Evolutionary conservation across 1,140 invertebrate species (phyloP).

Genomic region (Neodiprion virginianus): DNA sequence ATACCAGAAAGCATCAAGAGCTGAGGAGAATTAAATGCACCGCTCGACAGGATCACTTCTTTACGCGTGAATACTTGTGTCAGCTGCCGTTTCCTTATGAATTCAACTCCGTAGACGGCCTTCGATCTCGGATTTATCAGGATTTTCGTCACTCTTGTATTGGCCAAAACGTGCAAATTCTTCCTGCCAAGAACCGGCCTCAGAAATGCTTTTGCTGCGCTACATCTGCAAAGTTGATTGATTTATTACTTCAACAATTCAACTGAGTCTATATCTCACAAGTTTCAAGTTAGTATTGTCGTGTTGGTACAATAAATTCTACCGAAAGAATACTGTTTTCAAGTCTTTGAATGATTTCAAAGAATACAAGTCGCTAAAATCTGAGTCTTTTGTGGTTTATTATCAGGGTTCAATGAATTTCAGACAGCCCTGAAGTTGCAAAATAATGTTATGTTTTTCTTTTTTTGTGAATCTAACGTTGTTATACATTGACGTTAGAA

Average conservation of each 20-base stretch:
- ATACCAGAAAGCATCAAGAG: constrained; percentile 83
- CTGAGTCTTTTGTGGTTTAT: too few relatives aligned
- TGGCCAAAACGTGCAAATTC: constrained; percentile 71
- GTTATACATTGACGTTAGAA: too few relatives aligned
- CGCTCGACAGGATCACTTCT: constrained; percentile 76
- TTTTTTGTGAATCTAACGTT: too few relatives aligned
- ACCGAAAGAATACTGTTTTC: too few relatives aligned
- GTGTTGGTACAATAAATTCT: constrained; percentile 25
- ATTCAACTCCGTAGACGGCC: constrained; percentile 70
- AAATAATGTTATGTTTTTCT: too few relatives aligned
- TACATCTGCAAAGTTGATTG: constrained; percentile 56
- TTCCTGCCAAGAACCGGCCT: constrained; percentile 62
- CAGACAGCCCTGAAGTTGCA: too few relatives aligned
- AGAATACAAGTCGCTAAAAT: constrained; percentile 63
- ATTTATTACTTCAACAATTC: constrained; percentile 36
- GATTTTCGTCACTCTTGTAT: constrained; percentile 68
- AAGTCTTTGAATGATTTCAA: constrained; percentile 41
- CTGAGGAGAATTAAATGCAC: constrained; percentile 81
- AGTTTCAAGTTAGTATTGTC: neutral
- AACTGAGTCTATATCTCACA: too few relatives aligned
- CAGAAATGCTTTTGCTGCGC: constrained; percentile 66
- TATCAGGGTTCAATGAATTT: too few relatives aligned
- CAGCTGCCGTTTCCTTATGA: constrained; percentile 46
- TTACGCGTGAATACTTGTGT: constrained; percentile 58
- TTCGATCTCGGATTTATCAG: constrained; percentile 66